Base-by-base conservation (phyloP, 2,113 vertebrate species). In the Australoheros scitulus region DNA sequence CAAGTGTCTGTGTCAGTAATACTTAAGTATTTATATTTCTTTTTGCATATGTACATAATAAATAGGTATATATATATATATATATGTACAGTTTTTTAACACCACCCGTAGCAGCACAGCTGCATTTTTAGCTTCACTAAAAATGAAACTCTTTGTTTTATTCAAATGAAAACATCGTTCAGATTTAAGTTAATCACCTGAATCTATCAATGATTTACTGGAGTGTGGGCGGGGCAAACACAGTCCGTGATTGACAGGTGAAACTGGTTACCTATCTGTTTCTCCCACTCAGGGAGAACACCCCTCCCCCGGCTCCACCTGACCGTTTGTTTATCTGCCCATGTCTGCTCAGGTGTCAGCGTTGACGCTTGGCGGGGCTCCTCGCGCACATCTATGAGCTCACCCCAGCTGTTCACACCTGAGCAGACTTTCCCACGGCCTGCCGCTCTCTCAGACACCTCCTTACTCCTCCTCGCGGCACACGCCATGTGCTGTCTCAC, bases 371-470 rank as follows among this genome's bases (percentile, higher is more conserved):
- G 22, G 20, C 15, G 47, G 15, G 1, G 83, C 18, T n/a, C 55
- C 26, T 17, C 50, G 11, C 50, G 24, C 82, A 47, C 29, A 34
- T 34, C 20, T 20, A 5, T 34, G 29, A 61, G 9, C 88, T 76
- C 85, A 84, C 29, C 64, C 81, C 36, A 41, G 14, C 47, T 24
- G 57, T 43, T 93, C 86, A 88, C 95, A 92, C 94, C 93, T 93
- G 76, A n/a, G 77, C 84, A 91, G 82, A 92, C 88, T 79, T 91
- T 92, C 92, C 91, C 87, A 85, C 92, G 79, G 59, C 26, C 13
- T 1, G 11, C 58, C 5, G n/a, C n/a, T 2, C 18, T 36, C 32
- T 6, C 20, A 18, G 60, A 52, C 61, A 68, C 22, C 74, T 22
- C 17, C 77, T 63, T 17, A 61, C 80, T 8, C 76, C n/a, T 26